phyloP scores from a whole-genome alignment of 2,113 vertebrate genomes.

The Eptatretus burgeri region DNA sequence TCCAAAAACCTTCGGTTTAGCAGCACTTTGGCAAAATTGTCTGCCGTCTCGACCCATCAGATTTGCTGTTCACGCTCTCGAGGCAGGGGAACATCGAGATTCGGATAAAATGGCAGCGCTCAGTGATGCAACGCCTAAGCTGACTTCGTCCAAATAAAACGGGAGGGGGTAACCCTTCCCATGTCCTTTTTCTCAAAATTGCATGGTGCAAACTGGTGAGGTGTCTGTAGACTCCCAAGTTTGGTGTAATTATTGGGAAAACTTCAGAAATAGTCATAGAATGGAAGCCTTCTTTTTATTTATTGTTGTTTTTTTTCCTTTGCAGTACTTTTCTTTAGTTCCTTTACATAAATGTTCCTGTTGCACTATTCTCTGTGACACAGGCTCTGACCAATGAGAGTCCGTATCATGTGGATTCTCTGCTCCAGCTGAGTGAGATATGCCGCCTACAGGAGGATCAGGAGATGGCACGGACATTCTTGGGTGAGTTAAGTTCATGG shows the following conservation, averaged over 20 bases:
- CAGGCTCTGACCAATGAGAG: constrained; percentile 59
- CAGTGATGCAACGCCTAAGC: too few relatives aligned
- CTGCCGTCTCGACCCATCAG: too few relatives aligned
- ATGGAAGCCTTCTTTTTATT: constrained; percentile 9
- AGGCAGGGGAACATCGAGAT: too few relatives aligned
- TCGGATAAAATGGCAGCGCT: too few relatives aligned
- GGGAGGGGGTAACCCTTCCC: too few relatives aligned
- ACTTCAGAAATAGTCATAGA: constrained; percentile 11
- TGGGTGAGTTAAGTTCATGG: constrained; percentile 25
- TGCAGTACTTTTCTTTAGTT: neutral
- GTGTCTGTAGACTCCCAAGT: constrained; percentile 9
- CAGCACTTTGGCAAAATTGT: too few relatives aligned
- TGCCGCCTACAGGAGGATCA: constrained; percentile 83
- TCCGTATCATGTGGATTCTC: constrained; percentile 67
- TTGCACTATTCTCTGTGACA: neutral
- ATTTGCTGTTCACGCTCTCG: too few relatives aligned
- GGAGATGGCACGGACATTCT: constrained; percentile 75
- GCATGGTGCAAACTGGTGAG: too few relatives aligned
- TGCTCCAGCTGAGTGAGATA: constrained; percentile 76
- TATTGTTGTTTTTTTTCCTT: neutral
- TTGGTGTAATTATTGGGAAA: constrained; percentile 11
- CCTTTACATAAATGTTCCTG: neutral
- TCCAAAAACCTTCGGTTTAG: too few relatives aligned
- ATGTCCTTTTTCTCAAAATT: too few relatives aligned
- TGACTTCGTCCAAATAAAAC: too few relatives aligned